phyloP scores from a whole-genome alignment of 1,140 invertebrate species.

The Melitaea cinxia region DNA sequence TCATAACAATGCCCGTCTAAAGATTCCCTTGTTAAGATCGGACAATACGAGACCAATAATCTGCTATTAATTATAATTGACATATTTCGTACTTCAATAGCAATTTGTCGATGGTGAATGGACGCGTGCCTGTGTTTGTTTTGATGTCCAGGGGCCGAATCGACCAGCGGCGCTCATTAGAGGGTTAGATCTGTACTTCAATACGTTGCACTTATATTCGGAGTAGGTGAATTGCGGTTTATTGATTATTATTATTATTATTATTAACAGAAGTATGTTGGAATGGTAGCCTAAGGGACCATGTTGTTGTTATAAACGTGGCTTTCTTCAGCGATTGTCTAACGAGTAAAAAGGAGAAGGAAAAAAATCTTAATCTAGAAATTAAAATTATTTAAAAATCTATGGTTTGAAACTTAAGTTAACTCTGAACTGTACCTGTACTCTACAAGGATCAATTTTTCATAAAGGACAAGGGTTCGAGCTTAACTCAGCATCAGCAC shows the following conservation, averaged over 20 bases:
- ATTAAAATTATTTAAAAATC: too few relatives aligned
- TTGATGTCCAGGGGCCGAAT: slow-evolving; percentile 68
- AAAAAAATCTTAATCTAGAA: too few relatives aligned
- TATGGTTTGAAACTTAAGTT: too few relatives aligned
- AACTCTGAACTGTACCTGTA: too few relatives aligned
- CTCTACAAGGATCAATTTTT: too few relatives aligned
- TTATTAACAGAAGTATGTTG: too few relatives aligned
- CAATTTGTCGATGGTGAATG: slow-evolving; percentile 70
- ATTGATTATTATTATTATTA: not conserved
- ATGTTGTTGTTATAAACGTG: too few relatives aligned
- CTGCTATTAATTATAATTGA: slow-evolving; percentile 78
- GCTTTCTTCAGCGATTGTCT: too few relatives aligned
- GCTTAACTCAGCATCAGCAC: too few relatives aligned
- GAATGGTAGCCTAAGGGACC: too few relatives aligned
- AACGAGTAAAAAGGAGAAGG: too few relatives aligned
- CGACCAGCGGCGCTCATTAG: slow-evolving; percentile 56
- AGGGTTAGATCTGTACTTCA: slow-evolving; percentile 44
- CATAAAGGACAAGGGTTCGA: too few relatives aligned
- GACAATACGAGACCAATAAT: slow-evolving; percentile 74
- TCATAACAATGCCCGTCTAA: slow-evolving; percentile 38
- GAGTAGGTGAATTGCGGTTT: slow-evolving; percentile 2
- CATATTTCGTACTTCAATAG: slow-evolving; percentile 70
- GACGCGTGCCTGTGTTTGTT: slow-evolving; percentile 73
- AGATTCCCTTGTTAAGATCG: slow-evolving; percentile 49
- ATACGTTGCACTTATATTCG: not conserved